Percentiles rank a stretch among this genome's conserved stretches.
Evolutionary conservation across 2,797 vertebrate species (phyloP).

Genomic region (Luscinia megarhynchos): DNA sequence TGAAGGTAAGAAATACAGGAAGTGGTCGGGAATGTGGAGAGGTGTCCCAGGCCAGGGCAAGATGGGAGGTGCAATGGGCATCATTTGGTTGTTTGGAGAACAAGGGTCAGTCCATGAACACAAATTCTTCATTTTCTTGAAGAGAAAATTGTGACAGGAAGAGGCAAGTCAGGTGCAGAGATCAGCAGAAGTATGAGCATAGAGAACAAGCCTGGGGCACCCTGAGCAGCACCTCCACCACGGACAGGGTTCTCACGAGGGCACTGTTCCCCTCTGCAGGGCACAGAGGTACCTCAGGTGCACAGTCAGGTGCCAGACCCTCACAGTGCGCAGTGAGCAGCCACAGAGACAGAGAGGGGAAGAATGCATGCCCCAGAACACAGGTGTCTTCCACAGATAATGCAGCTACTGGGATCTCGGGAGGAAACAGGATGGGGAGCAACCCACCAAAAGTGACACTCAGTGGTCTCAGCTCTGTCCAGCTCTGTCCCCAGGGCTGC

Average conservation of each 20-base stretch:
- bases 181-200: not conserved
- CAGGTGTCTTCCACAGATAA: not conserved
- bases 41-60: not conserved
- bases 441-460: not conserved
- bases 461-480: not conserved
- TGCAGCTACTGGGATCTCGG: not conserved
- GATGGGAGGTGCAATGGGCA: not conserved
- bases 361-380: not conserved
- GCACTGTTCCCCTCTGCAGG: not conserved
- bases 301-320: not conserved
- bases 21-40: not conserved
- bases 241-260: fast-evolving
- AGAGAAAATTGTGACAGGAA: not conserved
- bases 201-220: not conserved
- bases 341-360: not conserved
- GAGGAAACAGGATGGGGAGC: not conserved
- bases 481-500: not conserved
- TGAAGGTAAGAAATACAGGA: not conserved
- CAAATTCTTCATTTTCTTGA: not conserved
- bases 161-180: not conserved
- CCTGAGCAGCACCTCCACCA: not conserved
- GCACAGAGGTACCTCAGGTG: fast-evolving
- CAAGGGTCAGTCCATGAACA: not conserved
- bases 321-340: fast-evolving
- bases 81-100: fast-evolving